phyloP scores from a whole-genome alignment of 2,888 invertebrate genomes.

The Phorcus lineatus region DNA sequence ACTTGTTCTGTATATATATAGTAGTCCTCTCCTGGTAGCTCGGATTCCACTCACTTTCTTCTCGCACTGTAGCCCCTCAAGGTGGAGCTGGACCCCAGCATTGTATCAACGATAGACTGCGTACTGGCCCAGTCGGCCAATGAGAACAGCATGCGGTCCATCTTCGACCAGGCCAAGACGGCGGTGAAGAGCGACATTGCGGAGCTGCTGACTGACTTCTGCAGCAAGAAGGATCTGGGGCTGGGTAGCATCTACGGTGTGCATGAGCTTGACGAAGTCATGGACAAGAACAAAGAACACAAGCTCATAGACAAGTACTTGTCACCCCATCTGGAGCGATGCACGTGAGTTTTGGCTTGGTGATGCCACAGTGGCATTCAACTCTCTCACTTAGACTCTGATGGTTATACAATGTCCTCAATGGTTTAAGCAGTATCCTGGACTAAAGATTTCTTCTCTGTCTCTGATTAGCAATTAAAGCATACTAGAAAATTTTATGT shows the following conservation, averaged over 20 bases:
- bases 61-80: slow-evolving; percentile 82
- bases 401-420: too few species aligned
- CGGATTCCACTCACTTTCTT: too few species aligned
- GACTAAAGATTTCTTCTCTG: too few species aligned
- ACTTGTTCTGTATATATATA: too few species aligned
- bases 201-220: slow-evolving; percentile 88
- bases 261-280: slow-evolving; percentile 83
- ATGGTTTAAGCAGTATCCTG: too few species aligned
- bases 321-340: slow-evolving; percentile 82
- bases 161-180: slow-evolving; percentile 90
- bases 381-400: too few species aligned
- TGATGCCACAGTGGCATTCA: too few species aligned
- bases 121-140: slow-evolving; percentile 82
- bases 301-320: slow-evolving; percentile 85
- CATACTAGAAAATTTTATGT: too few species aligned
- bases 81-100: slow-evolving; percentile 87
- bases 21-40: too few species aligned
- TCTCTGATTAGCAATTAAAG: too few species aligned
- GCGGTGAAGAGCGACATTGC: slow-evolving; percentile 89
- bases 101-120: slow-evolving; percentile 79
- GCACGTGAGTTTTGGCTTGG: slow-evolving; percentile 41
- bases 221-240: slow-evolving; percentile 88
- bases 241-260: slow-evolving; percentile 90
- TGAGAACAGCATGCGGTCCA: slow-evolving; percentile 88
- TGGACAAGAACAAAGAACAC: slow-evolving; percentile 82